Base-by-base conservation (phyloP, 2,888 invertebrate species). In the Camptogramma bilineatum region DNA sequence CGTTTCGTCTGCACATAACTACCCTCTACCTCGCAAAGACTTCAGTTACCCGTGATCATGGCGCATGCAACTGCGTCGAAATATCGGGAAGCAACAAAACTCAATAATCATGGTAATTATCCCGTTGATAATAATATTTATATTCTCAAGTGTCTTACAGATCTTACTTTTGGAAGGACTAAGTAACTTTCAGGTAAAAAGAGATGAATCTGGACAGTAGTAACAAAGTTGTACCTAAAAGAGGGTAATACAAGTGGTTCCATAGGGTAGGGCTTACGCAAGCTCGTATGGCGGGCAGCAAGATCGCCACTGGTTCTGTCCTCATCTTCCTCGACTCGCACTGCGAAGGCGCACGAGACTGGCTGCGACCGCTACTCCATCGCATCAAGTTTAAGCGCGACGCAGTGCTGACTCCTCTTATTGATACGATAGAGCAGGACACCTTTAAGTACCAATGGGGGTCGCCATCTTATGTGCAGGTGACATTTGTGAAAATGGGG, bases 321-420 rank as follows among this genome's bases (percentile, higher is more conserved):
- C 84, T 98, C 62, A 93, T 98, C 52, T 98, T 98, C 88, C 91
- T 98, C 64, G 98, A 98, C 90, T 96, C 98, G 0, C 98, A 98
- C 84, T 98, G 98, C 84, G 98, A 98, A 90, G 95, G 94, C 1
- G 94, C 94, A 51, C 80, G 83, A 13, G 95, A 95, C 70, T 98
- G 98, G 98, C 93, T 98, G 62, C 96, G 99, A 80, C 99, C 99
- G 0, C 87, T 99, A 24, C 92, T 99, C 63, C 95, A 97, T 52
- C 94, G 98, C 62, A 97, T 99, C 95, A 86, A 87, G 70, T 52
- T 77, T 64, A 95, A 96, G 47, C 93, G 94, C 3, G 95, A 94
- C 0, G 95, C 96, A 1, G 97, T 99, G 0, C 90, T 98, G 55
- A 97, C 98, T 64, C 99, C 99, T 0, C 96, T 98, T 64, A 99